Evolutionary conservation across 1,140 invertebrate genomes (phyloP), one percentile per base, ranked within the genome.

Genomic region (Trichomalopsis sarcophagae): DNA sequence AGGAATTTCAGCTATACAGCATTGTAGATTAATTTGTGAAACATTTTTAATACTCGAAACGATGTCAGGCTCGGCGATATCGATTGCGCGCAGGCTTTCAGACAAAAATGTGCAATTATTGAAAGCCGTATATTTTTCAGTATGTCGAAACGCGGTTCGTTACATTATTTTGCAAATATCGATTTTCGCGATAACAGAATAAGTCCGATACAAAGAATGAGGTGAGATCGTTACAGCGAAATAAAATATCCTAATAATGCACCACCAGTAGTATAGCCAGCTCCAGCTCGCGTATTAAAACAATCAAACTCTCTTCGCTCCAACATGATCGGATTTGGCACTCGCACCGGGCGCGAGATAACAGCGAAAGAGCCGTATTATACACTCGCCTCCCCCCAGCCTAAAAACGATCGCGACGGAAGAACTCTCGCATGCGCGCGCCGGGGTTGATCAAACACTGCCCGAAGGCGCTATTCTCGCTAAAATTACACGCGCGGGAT

Each of bases 401-500:
- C 69, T 36, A 36, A 73, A 73, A 73, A 73, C 27, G 27, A 27
- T 73, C 27, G 69, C 27, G 30, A 21, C 11, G 69, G 69, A 62
- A 62, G 55, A 62, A 62, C 69, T 73, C 68, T 71, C 27, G 23
- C 69, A 13, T 36, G 9, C 2, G 21, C 2, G 21, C 9, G 6
- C 23, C 40, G 75, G n/a, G 75, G 40, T 40, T 55, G 75, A 77
- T 77, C 44, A 55, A 71, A 30, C 66, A 81, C 27, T 23, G 71
- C 81, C 74, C 82, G 55, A 69, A 84, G 82, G 82, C 82, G 82
- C 33, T 75, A 9, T 55, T 40, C 75, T 30, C 77, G 77, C 75
- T 84, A 33, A 73, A 84, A 84, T 78, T 84, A 84, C 75, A 71
- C 66, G 62, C 50, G 14, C n/a, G 74, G 50, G 50, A 82, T 82